phyloP scores from a whole-genome alignment of 2,113 vertebrate genomes.

The Dicerorhinus sumatrensis region DNA sequence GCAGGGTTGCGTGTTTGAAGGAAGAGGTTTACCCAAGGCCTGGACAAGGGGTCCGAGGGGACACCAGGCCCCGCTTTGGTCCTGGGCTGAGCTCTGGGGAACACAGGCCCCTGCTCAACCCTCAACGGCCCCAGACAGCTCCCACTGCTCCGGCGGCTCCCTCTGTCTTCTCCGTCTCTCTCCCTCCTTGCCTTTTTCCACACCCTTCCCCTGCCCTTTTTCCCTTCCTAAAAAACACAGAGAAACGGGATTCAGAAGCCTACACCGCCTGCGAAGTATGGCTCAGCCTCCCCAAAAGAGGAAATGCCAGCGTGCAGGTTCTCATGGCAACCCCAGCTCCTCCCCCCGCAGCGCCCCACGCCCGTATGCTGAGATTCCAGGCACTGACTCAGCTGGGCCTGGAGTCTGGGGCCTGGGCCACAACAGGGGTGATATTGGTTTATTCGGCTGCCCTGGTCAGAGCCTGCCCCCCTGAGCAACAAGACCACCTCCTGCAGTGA shows the following conservation, averaged over 20 bases:
- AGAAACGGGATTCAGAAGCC: slow-evolving; percentile 80
- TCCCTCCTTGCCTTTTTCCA: slow-evolving; percentile 53
- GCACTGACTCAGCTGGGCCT: slow-evolving; percentile 42
- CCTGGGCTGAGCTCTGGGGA: neutral
- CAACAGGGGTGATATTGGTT: neutral
- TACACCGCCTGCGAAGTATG: slow-evolving; percentile 72
- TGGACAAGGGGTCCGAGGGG: neutral
- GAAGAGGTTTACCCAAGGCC: neutral
- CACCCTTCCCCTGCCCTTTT: slow-evolving; percentile 77
- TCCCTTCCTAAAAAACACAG: slow-evolving; percentile 82
- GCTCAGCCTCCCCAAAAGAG: slow-evolving; percentile 82
- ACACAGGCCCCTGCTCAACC: neutral
- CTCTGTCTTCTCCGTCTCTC: slow-evolving; percentile 9
- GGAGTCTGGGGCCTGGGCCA: neutral
- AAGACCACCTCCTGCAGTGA: neutral
- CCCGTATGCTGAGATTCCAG: slow-evolving; percentile 73
- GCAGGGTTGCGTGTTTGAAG: neutral
- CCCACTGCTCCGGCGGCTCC: neutral
- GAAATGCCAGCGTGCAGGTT: slow-evolving; percentile 81
- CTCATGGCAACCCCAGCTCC: slow-evolving; percentile 80
- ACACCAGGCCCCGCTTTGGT: neutral
- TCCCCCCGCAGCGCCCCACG: slow-evolving; percentile 47
- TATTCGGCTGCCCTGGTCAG: neutral
- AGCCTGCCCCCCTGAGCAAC: neutral
- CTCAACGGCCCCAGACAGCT: neutral